These are phyloP conservation scores for Prenolepis imparis DNA, from an alignment of 2,888 invertebrate genomes.

Conservation along the genomic window DNA sequence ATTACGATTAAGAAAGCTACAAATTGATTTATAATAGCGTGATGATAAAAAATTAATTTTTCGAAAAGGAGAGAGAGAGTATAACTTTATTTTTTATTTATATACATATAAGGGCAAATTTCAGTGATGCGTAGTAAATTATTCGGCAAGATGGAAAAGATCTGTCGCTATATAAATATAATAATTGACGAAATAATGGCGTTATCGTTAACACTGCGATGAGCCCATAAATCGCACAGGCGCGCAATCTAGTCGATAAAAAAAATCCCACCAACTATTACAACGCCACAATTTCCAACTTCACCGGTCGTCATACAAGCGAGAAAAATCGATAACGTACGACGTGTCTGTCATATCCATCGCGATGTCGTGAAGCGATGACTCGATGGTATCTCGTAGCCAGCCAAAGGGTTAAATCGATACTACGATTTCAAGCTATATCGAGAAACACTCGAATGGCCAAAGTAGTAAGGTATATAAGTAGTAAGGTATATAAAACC, in stretches of 20 bases:
- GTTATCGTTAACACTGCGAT: not conserved
- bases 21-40: not conserved
- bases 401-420: slow-evolving; percentile 50
- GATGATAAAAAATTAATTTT: not conserved
- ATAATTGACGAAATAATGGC: not conserved
- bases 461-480: slow-evolving; percentile 4
- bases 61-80: not conserved
- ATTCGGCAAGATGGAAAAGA: not conserved
- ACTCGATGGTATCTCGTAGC: slow-evolving; percentile 30
- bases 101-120: not conserved
- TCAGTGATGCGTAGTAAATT: not conserved
- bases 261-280: slow-evolving; percentile 47
- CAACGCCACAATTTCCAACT: slow-evolving; percentile 38
- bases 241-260: slow-evolving; percentile 19
- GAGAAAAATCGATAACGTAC: slow-evolving; percentile 53
- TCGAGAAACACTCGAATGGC: not conserved
- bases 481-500: not conserved
- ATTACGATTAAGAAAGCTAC: not conserved
- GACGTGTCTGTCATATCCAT: slow-evolving; percentile 45
- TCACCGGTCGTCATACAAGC: slow-evolving; percentile 31
- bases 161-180: not conserved
- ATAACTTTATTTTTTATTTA: not conserved
- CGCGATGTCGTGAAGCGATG: slow-evolving; percentile 49
- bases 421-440: slow-evolving; percentile 21
- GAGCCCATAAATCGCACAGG: slow-evolving; percentile 11